Conservation (phyloP, 2,888 invertebrate species). For the Drosophila planitibia region DNA sequence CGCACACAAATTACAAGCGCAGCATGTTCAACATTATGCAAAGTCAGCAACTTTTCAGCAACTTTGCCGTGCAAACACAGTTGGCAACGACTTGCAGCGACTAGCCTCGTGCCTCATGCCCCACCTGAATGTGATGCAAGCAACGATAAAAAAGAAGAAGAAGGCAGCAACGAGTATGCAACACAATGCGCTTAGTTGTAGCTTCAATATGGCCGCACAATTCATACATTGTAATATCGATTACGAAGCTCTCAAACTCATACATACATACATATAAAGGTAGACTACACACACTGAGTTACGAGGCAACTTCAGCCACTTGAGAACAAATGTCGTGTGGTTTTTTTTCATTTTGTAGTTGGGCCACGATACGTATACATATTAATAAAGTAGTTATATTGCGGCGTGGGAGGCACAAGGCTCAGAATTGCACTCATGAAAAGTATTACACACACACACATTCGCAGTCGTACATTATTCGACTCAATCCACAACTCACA, state of each 20-base stretch:
- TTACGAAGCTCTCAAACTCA: slow-evolving; percentile 70
- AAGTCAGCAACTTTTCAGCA: slow-evolving; percentile 53
- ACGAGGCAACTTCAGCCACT: slow-evolving; percentile 39
- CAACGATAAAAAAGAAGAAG: slow-evolving; percentile 49
- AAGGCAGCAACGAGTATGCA: slow-evolving; percentile 43
- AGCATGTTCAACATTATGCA: slow-evolving; percentile 34
- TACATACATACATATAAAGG: background rate
- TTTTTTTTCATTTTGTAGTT: slow-evolving; percentile 16
- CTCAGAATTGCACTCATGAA: slow-evolving; percentile 75
- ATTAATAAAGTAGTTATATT: slow-evolving; percentile 48
- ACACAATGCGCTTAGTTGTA: slow-evolving; percentile 67
- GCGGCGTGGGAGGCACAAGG: background rate
- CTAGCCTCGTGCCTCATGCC: background rate
- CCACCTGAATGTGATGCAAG: slow-evolving; percentile 51
- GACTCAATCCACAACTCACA: slow-evolving; percentile 37
- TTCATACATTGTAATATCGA: slow-evolving; percentile 78
- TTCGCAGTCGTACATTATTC: slow-evolving; percentile 20
- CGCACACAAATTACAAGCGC: slow-evolving; percentile 26
- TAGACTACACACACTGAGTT: slow-evolving; percentile 9
- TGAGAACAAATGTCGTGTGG: slow-evolving; percentile 57
- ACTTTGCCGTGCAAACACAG: slow-evolving; percentile 46
- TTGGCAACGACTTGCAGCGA: slow-evolving; percentile 9
- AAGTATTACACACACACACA: slow-evolving; percentile 48
- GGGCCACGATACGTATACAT: slow-evolving; percentile 61
- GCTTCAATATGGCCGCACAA: slow-evolving; percentile 64